Evolutionary conservation across 2,888 invertebrate genomes (phyloP).

Genomic region (Fissipunctia ypsillon): DNA sequence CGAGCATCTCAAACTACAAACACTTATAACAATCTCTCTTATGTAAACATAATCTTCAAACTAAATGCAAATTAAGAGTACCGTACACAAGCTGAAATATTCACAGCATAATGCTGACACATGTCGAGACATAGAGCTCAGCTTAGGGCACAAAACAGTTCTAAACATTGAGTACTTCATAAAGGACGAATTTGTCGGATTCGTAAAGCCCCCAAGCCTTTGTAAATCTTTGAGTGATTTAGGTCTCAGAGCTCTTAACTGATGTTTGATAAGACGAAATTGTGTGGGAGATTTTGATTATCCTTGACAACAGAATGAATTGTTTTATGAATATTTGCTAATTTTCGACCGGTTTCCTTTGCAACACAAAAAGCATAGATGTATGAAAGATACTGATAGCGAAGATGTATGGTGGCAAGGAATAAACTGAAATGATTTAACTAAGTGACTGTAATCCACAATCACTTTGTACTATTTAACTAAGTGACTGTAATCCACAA

Average conservation of each 20-base stretch:
- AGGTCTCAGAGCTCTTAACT: slow-evolving; percentile 38
- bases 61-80: slow-evolving; percentile 55
- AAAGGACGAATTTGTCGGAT: slow-evolving; percentile 53
- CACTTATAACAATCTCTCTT: slow-evolving; percentile 33
- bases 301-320: slow-evolving; percentile 15
- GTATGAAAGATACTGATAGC: background rate
- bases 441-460: background rate
- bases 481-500: background rate
- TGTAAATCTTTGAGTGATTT: slow-evolving; percentile 58
- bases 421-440: background rate
- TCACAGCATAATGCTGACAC: slow-evolving; percentile 32
- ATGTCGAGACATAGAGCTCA: slow-evolving; percentile 35
- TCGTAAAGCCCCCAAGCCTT: slow-evolving; percentile 23
- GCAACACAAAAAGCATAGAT: background rate
- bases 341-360: background rate
- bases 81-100: slow-evolving; percentile 39
- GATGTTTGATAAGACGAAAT: slow-evolving; percentile 33
- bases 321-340: background rate
- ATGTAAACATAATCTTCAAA: slow-evolving; percentile 54
- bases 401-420: no score
- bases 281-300: slow-evolving; percentile 17
- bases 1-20: slow-evolving; percentile 18
- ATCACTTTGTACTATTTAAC: background rate
- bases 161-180: slow-evolving; percentile 51
- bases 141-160: slow-evolving; percentile 49